Evolutionary conservation across 1,140 invertebrate species (phyloP), one percentile per base, ranked within the genome.

Genomic region (Caenorhabditis brenneri): DNA sequence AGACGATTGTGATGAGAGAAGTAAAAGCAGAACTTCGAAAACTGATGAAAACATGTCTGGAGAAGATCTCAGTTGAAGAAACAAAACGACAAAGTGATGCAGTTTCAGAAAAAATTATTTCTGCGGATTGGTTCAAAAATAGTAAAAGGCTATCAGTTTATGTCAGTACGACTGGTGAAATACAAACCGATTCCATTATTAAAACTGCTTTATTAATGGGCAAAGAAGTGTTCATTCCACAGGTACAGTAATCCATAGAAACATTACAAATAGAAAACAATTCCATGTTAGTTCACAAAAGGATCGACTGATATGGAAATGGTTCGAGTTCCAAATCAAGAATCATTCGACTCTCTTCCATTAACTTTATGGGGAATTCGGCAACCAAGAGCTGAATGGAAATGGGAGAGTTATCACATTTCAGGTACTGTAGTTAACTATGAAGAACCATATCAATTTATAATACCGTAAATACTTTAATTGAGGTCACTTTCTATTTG

Each of bases 221-320:
- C 27, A 82, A 82, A 39, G 55, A 82, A 36, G 81, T 82, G 16
- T 82, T 69, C 29, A 60, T 82, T 22, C 81, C 81, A 22, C 81
- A 82, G 60, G 81, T 82, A n/a, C n/a, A n/a, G n/a, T n/a, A n/a
- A n/a, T n/a, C n/a, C n/a, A n/a, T n/a, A n/a, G n/a, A n/a, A n/a
- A n/a, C n/a, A n/a, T n/a, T n/a, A n/a, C n/a, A n/a, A n/a, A n/a
- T n/a, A n/a, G n/a, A n/a, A n/a, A n/a, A n/a, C n/a, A n/a, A 27
- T 27, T 74, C n/a, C 65, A 6, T 42, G 36, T 79, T n/a, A 82
- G 81, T 82, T 82, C 16, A 42, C 55, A 16, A 82, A 69, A 39
- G 60, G 60, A 2, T 65, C 55, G 7, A 46, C 22, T 46, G 29
- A 1, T 7, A 69, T 82, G 81, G 55, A 60, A 5, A 82, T 82